phyloP scores from a whole-genome alignment of 2,797 vertebrate species.

The Clamator glandarius region DNA sequence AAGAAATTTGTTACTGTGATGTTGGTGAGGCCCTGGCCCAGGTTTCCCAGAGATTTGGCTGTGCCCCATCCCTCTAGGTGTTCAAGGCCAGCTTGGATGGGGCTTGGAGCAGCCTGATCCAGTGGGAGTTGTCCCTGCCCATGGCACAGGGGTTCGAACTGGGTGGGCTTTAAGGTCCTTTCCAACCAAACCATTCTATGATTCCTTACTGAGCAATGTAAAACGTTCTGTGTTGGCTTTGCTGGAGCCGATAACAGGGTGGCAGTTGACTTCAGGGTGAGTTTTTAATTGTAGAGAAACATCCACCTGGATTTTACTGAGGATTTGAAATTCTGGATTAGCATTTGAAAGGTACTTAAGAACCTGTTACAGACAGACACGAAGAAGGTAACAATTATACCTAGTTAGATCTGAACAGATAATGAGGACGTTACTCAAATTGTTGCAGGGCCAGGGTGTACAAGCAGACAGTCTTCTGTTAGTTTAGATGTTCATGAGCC shows the following conservation, averaged over 20 bases:
- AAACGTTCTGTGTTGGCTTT: not conserved
- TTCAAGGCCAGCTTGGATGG: too few relatives aligned
- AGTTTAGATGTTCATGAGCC: not conserved
- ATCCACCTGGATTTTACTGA: not conserved
- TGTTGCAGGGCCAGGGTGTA: not conserved
- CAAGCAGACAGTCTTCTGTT: not conserved
- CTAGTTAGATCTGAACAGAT: not conserved
- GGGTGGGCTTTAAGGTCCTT: too few relatives aligned
- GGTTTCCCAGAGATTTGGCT: too few relatives aligned
- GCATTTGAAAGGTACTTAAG: not conserved
- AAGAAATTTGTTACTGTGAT: too few relatives aligned
- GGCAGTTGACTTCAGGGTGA: not conserved
- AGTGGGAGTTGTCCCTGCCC: too few relatives aligned
- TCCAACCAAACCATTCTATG: too few relatives aligned
- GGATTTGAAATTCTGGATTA: not conserved
- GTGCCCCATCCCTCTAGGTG: too few relatives aligned
- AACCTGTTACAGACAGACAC: not conserved
- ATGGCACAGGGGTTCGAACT: too few relatives aligned
- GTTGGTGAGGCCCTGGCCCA: too few relatives aligned
- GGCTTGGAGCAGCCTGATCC: too few relatives aligned
- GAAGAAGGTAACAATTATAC: not conserved
- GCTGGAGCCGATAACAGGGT: not conserved
- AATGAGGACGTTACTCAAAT: not conserved
- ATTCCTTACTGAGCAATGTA: not conserved
- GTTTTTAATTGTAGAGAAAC: not conserved